Conservation (phyloP, 2,888 invertebrate genomes). For the Beris morrisii region DNA sequence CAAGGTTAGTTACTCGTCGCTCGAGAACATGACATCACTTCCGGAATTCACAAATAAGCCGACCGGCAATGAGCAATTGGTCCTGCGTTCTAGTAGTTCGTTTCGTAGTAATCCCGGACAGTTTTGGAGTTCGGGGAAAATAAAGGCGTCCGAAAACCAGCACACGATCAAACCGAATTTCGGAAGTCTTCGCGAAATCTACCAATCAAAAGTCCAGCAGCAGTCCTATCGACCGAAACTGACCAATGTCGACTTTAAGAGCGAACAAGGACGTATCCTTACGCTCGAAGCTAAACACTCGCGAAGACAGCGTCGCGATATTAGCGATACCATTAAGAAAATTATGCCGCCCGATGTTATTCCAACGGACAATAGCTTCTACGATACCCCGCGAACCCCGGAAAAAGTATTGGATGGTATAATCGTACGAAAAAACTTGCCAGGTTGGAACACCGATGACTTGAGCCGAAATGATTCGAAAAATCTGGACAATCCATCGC, state of each 20-base stretch:
- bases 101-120: conserved; percentile 62
- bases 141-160: conserved; percentile 16
- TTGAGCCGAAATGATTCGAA: conserved; percentile 36
- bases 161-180: conserved; percentile 52
- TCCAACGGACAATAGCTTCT: conserved; percentile 60
- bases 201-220: conserved; percentile 63
- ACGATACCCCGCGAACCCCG: conserved; percentile 35
- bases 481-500: conserved; percentile 9
- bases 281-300: conserved; percentile 75
- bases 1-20: conserved; percentile 42
- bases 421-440: conserved; percentile 63
- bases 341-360: conserved; percentile 68
- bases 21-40: conserved; percentile 46
- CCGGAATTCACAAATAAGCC: conserved; percentile 46
- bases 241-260: conserved; percentile 41
- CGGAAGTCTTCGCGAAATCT: conserved; percentile 73
- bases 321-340: conserved; percentile 46
- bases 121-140: conserved; percentile 10
- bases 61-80: conserved; percentile 58
- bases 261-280: conserved; percentile 63
- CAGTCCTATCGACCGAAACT: conserved; percentile 56
- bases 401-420: conserved; percentile 38
- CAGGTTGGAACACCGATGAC: conserved; percentile 63
- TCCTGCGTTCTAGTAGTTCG: conserved; percentile 69
- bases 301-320: conserved; percentile 64